Evolutionary conservation across 2,113 vertebrate species (phyloP).

Genomic region (Callocephalon fimbriatum): DNA sequence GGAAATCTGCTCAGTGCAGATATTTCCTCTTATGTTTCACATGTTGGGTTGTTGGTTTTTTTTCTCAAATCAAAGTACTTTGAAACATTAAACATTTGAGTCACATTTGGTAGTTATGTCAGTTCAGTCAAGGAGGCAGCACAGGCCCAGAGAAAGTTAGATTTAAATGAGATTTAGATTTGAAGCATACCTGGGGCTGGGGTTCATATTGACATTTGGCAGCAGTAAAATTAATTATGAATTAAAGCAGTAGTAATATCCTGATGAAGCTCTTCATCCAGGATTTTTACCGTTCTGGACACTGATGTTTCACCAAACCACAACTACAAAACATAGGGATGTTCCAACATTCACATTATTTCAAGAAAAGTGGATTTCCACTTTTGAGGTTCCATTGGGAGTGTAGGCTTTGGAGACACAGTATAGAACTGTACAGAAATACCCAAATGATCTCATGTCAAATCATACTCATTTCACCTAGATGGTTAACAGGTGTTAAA

Average conservation of each 20-base stretch:
- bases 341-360: neutral
- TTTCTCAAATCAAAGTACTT: neutral
- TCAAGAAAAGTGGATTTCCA: neutral
- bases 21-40: neutral
- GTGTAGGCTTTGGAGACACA: neutral
- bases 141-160: neutral
- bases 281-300: neutral
- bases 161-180: neutral
- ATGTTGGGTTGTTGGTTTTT: neutral
- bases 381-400: neutral
- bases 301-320: neutral
- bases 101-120: neutral
- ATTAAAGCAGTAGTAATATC: neutral
- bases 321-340: neutral
- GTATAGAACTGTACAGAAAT: neutral
- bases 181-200: neutral
- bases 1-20: neutral
- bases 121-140: neutral
- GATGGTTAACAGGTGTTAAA: neutral
- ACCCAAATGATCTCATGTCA: neutral
- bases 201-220: neutral
- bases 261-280: neutral
- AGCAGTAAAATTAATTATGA: neutral
- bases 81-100: neutral
- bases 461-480: neutral